Conservation (phyloP, 35 echinoderm and acorn worm genomes). For the Chiridota heheva region DNA sequence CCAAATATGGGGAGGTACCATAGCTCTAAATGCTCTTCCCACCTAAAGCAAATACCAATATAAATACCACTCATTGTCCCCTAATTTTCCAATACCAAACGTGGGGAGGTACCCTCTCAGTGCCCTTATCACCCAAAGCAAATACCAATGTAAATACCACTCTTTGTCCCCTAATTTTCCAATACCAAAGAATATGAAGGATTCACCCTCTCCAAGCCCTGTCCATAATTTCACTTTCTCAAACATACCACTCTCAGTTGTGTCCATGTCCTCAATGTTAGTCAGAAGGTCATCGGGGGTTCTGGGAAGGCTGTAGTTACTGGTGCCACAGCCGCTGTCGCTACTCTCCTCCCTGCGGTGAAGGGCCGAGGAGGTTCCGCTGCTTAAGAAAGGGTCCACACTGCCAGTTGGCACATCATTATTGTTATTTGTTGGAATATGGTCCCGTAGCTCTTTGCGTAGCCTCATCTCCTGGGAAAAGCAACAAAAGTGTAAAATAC, state of each 20-base stretch:
- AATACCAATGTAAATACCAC: too few species aligned
- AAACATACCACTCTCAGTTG: constrained; percentile 80
- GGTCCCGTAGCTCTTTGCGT: constrained; percentile 47
- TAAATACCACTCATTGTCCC: too few species aligned
- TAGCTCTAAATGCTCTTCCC: too few species aligned
- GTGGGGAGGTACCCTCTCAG: too few species aligned
- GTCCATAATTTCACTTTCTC: too few species aligned
- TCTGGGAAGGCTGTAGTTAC: constrained; percentile 88
- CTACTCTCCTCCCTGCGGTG: constrained; percentile 76
- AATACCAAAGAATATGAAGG: too few species aligned
- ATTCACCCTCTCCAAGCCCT: too few species aligned
- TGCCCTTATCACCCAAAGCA: too few species aligned
- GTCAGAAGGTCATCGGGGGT: constrained; percentile 85
- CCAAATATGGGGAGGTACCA: too few species aligned
- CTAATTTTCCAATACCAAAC: too few species aligned
- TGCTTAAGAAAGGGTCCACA: constrained; percentile 85
- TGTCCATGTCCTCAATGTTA: constrained; percentile 88
- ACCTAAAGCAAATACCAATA: too few species aligned
- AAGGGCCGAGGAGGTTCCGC: constrained; percentile 60
- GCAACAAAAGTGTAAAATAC: constrained; percentile 47
- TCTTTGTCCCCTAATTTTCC: too few species aligned
- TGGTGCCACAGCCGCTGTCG: constrained; percentile 89
- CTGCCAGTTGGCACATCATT: constrained; percentile 1
- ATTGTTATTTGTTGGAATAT: neutral
- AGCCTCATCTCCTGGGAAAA: constrained; percentile 54